A percentile compares a stretch with the other conserved stretches of the same genome.
Conservation (phyloP, 1,140 invertebrate genomes). For the Platyura marginata region DNA sequence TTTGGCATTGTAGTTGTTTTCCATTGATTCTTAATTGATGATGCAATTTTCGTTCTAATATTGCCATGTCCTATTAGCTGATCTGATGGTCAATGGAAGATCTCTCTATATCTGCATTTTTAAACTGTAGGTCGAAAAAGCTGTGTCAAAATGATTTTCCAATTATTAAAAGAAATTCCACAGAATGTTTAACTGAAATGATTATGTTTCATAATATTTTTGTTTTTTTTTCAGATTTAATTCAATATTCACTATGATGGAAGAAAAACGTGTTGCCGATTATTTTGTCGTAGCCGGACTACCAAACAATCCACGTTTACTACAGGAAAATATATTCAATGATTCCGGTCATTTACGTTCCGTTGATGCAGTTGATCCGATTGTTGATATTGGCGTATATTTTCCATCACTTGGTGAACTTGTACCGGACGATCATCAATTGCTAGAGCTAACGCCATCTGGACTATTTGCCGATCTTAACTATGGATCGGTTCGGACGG, state of each 20-base stretch:
- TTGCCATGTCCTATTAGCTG: no score
- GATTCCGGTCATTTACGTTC: constrained; percentile 65
- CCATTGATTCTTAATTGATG: no score
- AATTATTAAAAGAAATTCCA: no score
- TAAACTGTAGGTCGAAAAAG: no score
- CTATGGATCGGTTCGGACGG: constrained; percentile 85
- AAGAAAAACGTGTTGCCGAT: constrained; percentile 67
- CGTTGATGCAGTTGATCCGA: constrained; percentile 53
- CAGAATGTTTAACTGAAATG: no score
- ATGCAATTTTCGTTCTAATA: no score
- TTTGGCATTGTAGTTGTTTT: no score
- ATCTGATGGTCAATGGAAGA: no score
- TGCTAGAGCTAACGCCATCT: constrained; percentile 72
- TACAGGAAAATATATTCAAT: constrained; percentile 62
- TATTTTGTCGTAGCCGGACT: constrained; percentile 97
- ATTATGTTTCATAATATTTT: neutral
- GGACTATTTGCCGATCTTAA: constrained; percentile 86
- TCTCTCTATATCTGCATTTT: no score
- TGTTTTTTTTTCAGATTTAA: neutral
- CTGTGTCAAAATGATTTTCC: no score
- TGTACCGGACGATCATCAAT: constrained; percentile 58
- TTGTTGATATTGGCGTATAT: constrained; percentile 83
- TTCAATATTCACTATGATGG: constrained; percentile 50
- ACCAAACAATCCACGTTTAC: constrained; percentile 54
- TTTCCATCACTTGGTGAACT: constrained; percentile 77